Evolutionary conservation across 2,797 vertebrate genomes (phyloP).

Genomic region (Anabacerthia variegaticeps): DNA sequence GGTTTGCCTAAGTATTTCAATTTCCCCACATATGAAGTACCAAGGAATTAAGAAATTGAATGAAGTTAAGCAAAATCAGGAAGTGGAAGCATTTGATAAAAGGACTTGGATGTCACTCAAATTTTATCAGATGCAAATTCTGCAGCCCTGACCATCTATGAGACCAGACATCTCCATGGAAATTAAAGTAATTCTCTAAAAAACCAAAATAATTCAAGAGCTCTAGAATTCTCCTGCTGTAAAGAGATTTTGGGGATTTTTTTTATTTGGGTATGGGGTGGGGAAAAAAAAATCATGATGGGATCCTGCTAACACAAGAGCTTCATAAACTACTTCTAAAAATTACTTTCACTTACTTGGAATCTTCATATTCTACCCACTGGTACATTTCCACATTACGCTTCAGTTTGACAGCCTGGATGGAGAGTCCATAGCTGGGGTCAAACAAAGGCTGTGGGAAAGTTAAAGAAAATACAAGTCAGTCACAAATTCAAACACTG

Average conservation of each 20-base stretch:
- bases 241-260: neutral
- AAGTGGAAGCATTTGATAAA: neutral
- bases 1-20: neutral
- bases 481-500: neutral
- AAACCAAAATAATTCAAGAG: neutral
- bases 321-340: neutral
- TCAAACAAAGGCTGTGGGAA: constrained; percentile 87
- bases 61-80: neutral
- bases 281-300: neutral
- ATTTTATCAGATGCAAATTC: neutral
- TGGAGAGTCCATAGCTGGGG: constrained; percentile 89
- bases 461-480: neutral
- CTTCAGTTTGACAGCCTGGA: constrained; percentile 90
- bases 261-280: neutral
- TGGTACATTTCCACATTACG: constrained; percentile 97
- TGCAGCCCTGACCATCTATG: neutral
- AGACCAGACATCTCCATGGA: neutral
- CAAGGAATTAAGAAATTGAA: neutral
- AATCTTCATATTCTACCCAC: constrained; percentile 92
- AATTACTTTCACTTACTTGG: constrained; percentile 79
- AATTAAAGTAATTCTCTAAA: neutral
- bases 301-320: neutral
- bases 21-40: neutral
- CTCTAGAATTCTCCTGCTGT: neutral
- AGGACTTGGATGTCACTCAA: neutral